Evolutionary conservation across 2,888 invertebrate species (phyloP).

Genomic region (Rhorus exstirpatorius): DNA sequence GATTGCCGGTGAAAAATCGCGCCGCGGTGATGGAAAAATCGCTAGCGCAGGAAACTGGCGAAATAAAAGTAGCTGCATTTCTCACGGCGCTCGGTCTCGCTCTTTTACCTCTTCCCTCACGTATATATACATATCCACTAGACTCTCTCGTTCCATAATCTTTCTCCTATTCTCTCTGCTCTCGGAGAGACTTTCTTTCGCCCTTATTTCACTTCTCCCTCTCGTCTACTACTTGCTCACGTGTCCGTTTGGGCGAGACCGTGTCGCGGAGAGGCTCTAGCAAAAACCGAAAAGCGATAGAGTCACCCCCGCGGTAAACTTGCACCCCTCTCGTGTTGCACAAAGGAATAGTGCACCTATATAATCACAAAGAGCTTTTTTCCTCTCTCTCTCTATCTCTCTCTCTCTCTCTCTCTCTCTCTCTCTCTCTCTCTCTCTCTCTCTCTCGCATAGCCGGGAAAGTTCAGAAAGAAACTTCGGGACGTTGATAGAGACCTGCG

Average conservation of each 20-base stretch:
- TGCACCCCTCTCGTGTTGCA: conserved; percentile 56
- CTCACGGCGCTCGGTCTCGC: conserved; percentile 75
- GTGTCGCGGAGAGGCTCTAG: conserved; percentile 63
- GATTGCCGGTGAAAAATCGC: conserved; percentile 85
- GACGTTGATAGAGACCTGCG: conserved; percentile 83
- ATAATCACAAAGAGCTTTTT: conserved; percentile 21
- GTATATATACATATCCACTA: background rate
- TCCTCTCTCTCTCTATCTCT: background rate
- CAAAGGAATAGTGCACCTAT: conserved; percentile 63
- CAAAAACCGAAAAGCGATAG: conserved; percentile 84
- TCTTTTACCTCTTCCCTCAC: conserved; percentile 36
- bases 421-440: background rate
- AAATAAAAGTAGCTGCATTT: conserved; percentile 85
- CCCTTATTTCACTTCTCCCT: conserved; percentile 55
- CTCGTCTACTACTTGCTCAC: conserved; percentile 36
- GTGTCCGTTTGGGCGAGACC: conserved; percentile 31
- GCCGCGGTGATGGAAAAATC: conserved; percentile 85
- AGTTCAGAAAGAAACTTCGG: conserved; percentile 81
- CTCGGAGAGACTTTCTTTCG: conserved; percentile 44
- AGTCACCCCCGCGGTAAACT: conserved; percentile 70
- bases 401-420: conserved; percentile 4
- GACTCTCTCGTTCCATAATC: conserved; percentile 36
- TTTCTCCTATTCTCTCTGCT: conserved; percentile 17
- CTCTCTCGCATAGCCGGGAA: conserved; percentile 61
- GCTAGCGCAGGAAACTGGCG: conserved; percentile 84